phyloP scores from a whole-genome alignment of 1,140 invertebrate species.

The Armadillidium nasatum region DNA sequence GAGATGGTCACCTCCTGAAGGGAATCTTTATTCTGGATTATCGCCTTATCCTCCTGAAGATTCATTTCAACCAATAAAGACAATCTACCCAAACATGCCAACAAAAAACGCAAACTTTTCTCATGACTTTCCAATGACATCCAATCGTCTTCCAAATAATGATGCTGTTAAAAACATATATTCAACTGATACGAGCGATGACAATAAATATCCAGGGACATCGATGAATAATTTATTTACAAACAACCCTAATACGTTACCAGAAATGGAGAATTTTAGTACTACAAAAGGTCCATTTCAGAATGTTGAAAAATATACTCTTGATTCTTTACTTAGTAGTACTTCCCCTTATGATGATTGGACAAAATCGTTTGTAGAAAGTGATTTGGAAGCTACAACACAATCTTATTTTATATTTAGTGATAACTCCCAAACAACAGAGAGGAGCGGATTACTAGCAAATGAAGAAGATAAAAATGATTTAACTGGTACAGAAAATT shows the following conservation, averaged over 20 bases:
- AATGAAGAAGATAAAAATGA: not conserved
- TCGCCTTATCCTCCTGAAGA: not conserved
- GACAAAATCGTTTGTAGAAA: not conserved
- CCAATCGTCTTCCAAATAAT: not conserved
- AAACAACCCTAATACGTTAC: not conserved
- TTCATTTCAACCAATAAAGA: not conserved
- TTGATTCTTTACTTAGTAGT: not conserved
- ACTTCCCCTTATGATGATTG: not conserved
- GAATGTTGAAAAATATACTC: not conserved
- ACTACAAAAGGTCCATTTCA: not conserved
- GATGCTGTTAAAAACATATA: not conserved
- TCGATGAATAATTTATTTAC: not conserved
- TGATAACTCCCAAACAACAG: not conserved
- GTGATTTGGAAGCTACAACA: not conserved
- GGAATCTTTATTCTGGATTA: not conserved
- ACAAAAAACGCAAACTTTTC: not conserved
- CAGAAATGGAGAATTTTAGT: not conserved
- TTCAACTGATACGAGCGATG: not conserved
- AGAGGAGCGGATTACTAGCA: not conserved
- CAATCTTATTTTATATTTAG: not conserved
- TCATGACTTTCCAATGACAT: not conserved
- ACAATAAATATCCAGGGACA: not conserved
- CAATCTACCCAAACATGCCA: not conserved
- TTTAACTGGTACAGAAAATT: not conserved
- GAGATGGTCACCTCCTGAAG: not conserved